A percentile compares a stretch with the other conserved stretches of the same genome.
Evolutionary conservation across 2,888 invertebrate species (phyloP).

Genomic region (Andricus curvator): DNA sequence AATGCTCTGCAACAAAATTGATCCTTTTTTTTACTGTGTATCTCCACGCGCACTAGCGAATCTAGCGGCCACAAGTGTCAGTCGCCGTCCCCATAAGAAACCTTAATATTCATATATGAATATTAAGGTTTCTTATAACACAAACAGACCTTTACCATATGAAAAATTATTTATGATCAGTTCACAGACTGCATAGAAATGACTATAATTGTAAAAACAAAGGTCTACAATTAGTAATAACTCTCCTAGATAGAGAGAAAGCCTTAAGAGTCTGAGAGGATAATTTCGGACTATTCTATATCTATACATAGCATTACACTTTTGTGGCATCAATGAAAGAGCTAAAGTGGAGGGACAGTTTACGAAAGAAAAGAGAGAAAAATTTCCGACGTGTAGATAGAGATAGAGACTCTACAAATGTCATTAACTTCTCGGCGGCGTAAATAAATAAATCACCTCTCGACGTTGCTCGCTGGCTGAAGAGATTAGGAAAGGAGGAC

Average conservation of each 20-base stretch:
- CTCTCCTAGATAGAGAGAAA: not conserved
- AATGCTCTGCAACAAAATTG: no score
- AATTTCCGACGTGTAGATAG: not conserved
- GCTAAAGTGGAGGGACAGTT: not conserved
- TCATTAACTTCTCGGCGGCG: slow-evolving; percentile 30
- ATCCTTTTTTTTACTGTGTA: no score
- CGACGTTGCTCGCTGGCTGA: not conserved
- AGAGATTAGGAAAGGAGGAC: slow-evolving; percentile 11
- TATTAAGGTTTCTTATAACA: not conserved
- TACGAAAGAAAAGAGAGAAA: not conserved
- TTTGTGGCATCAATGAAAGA: slow-evolving; percentile 4
- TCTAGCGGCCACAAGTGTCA: no score
- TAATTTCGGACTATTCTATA: not conserved
- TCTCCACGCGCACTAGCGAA: no score
- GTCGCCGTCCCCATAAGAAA: no score
- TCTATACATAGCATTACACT: not conserved
- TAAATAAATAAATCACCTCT: slow-evolving; percentile 39
- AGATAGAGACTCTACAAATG: slow-evolving; percentile 22
- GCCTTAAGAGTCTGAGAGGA: not conserved
- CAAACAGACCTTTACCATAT: not conserved
- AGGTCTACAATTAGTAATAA: not conserved
- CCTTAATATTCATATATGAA: no score
- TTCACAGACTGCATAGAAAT: not conserved
- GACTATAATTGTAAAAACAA: not conserved
- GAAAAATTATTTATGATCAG: not conserved